A percentile compares a stretch with the other conserved stretches of the same genome.
phyloP scores from a whole-genome alignment of 2,888 invertebrate genomes.

The Eupithecia insigniata region DNA sequence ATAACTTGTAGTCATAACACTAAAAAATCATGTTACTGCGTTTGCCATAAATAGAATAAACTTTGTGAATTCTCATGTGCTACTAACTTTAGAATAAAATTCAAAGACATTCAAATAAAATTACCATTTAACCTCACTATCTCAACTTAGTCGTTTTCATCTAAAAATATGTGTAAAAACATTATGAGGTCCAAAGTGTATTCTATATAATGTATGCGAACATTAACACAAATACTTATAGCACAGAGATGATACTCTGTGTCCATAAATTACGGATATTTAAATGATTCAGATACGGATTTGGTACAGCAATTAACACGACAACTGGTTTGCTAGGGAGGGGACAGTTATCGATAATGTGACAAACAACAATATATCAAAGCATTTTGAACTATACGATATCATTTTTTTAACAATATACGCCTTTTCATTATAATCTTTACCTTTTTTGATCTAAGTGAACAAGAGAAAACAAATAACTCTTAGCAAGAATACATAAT shows the following conservation, averaged over 20 bases:
- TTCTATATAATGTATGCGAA: constrained; percentile 67
- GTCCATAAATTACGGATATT: constrained; percentile 82
- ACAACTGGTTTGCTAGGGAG: constrained; percentile 77
- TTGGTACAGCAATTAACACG: constrained; percentile 83
- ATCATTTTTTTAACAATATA: not conserved
- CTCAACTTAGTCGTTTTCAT: constrained; percentile 26
- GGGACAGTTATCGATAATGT: constrained; percentile 41
- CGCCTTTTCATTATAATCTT: not conserved
- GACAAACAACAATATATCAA: not conserved
- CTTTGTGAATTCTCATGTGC: constrained; percentile 6
- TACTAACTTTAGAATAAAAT: constrained; percentile 10
- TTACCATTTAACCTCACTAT: constrained; percentile 41
- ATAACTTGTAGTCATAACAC: not conserved
- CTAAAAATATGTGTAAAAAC: constrained; percentile 43
- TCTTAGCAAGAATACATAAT: too few species aligned
- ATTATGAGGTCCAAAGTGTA: constrained; percentile 50
- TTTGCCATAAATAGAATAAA: not conserved
- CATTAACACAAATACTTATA: constrained; percentile 69
- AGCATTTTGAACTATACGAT: not conserved
- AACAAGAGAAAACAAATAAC: not conserved
- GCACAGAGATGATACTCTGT: constrained; percentile 71
- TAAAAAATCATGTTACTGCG: not conserved
- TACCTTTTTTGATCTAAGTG: not conserved
- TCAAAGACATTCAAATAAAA: constrained; percentile 39
- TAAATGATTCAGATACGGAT: constrained; percentile 82